phyloP scores from a whole-genome alignment of 2,797 vertebrate species.

The Prionace glauca region DNA sequence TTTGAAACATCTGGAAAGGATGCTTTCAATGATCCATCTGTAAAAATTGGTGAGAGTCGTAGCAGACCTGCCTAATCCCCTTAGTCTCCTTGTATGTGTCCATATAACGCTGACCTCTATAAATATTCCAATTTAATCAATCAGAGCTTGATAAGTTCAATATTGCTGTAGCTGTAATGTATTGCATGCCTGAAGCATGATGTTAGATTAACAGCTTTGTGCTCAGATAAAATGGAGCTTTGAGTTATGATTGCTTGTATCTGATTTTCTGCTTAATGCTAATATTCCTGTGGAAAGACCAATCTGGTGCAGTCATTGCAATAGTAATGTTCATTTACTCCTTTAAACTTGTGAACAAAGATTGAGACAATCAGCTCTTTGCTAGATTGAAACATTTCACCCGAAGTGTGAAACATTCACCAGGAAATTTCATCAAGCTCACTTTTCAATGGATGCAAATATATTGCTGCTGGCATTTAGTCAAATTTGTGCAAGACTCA shows the following conservation, averaged over 20 bases:
- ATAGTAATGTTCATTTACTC: background rate
- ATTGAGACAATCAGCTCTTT: background rate
- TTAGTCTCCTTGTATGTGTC: too few species aligned
- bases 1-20: too few species aligned
- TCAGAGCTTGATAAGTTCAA: too few species aligned
- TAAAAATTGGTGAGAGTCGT: too few species aligned
- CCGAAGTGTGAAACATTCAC: background rate
- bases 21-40: too few species aligned
- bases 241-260: background rate
- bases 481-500: background rate
- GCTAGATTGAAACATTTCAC: background rate
- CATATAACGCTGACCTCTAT: too few species aligned
- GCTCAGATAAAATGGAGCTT: background rate
- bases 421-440: background rate
- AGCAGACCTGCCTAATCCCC: too few species aligned
- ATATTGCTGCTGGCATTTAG: background rate
- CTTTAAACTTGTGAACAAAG: background rate
- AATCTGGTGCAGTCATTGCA: background rate
- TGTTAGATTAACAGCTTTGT: background rate
- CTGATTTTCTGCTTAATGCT: background rate
- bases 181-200: background rate
- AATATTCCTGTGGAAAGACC: background rate
- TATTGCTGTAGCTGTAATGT: too few species aligned
- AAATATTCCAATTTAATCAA: too few species aligned
- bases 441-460: background rate